Percentiles rank a stretch among this genome's conserved stretches.
phyloP scores from a whole-genome alignment of 2,113 vertebrate genomes.

The Vulpes lagopus region DNA sequence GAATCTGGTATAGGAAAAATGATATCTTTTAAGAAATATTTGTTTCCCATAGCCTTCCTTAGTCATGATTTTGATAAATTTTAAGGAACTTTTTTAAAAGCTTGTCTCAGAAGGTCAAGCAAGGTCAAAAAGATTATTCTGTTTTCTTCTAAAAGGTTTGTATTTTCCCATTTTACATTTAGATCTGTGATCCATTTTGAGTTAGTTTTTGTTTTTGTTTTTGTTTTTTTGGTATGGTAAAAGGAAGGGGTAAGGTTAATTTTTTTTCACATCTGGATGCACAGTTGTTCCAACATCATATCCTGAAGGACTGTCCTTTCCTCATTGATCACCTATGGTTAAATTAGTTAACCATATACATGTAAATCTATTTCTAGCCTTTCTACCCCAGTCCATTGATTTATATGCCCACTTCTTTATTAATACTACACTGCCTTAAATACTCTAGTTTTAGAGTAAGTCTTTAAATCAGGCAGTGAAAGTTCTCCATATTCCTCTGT shows the following conservation, averaged over 20 bases:
- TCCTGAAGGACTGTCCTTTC: neutral
- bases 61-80: constrained; percentile 16
- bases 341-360: neutral
- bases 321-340: neutral
- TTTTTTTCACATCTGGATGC: neutral
- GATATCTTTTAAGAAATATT: neutral
- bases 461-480: constrained; percentile 23
- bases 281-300: neutral
- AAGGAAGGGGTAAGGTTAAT: neutral
- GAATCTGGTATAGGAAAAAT: neutral
- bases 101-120: constrained; percentile 45
- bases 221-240: neutral
- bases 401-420: neutral
- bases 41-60: neutral
- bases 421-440: neutral
- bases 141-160: constrained; percentile 44
- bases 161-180: constrained; percentile 3
- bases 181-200: neutral
- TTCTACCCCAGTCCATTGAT: neutral
- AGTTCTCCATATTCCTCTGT: neutral
- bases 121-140: neutral
- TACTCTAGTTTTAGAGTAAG: neutral
- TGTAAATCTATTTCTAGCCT: neutral
- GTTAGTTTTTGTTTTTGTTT: neutral
- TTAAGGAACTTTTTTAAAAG: constrained; percentile 33